Percentiles rank a stretch among this genome's conserved stretches.
phyloP scores from a whole-genome alignment of 1,140 invertebrate genomes.

The Prorops nasuta region DNA sequence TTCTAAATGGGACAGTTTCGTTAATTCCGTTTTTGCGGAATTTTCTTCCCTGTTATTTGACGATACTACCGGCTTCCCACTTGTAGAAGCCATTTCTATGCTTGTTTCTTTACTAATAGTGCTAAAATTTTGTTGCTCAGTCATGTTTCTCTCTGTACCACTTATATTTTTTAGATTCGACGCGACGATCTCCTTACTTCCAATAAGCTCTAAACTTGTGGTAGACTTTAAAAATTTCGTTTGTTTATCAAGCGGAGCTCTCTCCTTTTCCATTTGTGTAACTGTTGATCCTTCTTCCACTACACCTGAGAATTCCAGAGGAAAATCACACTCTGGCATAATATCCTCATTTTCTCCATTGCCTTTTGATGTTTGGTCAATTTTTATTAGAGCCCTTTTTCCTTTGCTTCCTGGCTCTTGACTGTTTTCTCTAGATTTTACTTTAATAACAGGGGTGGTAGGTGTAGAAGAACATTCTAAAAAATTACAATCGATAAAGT shows the following conservation, averaged over 20 bases:
- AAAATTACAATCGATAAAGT: conserved; percentile 13
- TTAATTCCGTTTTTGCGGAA: not conserved
- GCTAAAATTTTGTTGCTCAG: conserved; percentile 23
- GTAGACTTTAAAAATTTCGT: conserved; percentile 15
- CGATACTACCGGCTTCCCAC: conserved; percentile 10
- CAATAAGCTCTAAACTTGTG: conserved; percentile 9
- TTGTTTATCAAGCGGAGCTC: conserved; percentile 15
- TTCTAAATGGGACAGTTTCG: not conserved
- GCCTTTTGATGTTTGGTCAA: conserved; percentile 2
- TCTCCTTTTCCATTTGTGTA: conserved; percentile 21
- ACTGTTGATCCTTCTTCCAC: too few relatives aligned
- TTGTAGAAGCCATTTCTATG: conserved; percentile 10
- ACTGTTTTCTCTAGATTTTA: conserved; percentile 44
- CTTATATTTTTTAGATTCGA: conserved; percentile 13
- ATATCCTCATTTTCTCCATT: conserved; percentile 19
- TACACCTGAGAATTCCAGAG: conserved; percentile 20
- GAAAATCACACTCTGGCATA: conserved; percentile 28
- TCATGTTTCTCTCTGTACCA: conserved; percentile 18
- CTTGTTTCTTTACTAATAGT: conserved; percentile 15
- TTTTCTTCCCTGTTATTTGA: conserved; percentile 11
- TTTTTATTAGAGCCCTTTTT: conserved; percentile 22
- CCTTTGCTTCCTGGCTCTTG: conserved; percentile 48
- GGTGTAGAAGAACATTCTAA: conserved; percentile 41
- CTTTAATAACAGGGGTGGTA: conserved; percentile 45
- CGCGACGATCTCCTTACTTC: conserved; percentile 9